Base-by-base conservation (phyloP, 2,113 vertebrate genomes). In the Catharus fuscescens region DNA sequence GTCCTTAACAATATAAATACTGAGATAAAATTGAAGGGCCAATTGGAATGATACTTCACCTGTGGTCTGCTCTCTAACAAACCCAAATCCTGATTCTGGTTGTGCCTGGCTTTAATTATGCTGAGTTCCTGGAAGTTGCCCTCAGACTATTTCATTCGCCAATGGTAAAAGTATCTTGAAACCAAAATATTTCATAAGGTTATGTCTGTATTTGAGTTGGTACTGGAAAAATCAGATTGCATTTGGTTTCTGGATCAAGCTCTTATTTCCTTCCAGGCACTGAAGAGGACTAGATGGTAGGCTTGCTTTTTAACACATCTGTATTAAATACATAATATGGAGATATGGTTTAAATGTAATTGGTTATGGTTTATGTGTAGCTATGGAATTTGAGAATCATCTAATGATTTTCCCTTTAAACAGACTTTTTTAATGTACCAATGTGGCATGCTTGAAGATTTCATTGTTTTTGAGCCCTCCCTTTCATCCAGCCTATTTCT, bases 311-410 rank as follows among this genome's bases (percentile, higher is more conserved):
- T 90, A 82, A 73, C 26, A 50, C 67, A 54, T 90, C 67, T 92
- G 76, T 77, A 40, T 94, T 92, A 92, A 90, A 96, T 95, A 93
- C 61, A 32, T 54, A 54, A 86, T 80, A 72, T 32, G 67, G 54
- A 90, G 54, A 71, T 89, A 84, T 8, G 31, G 40, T 65, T 91
- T 93, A 61, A 82, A 64, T 94, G 45, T 90, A 76, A 69, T 67
- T 91, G 44, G 50, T 73, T 83, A 77, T 66, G 74, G 47, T 90
- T 88, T 88, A 76, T 94, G n/a, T 77, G 18, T 67, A 66, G 56
- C 38, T 94, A 19, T 73, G 82, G 42, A 92, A 97, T 73, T 77
- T 62, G 64, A 70, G 52, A 90, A 52, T 92, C 25, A 47, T 89
- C 38, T 80, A 76, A 69, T 85, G 62, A 45, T 90, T 83, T 94